These are phyloP conservation scores for Anthoscopus minutus DNA, from an alignment of 2,113 vertebrate genomes.

Conservation along the genomic window DNA sequence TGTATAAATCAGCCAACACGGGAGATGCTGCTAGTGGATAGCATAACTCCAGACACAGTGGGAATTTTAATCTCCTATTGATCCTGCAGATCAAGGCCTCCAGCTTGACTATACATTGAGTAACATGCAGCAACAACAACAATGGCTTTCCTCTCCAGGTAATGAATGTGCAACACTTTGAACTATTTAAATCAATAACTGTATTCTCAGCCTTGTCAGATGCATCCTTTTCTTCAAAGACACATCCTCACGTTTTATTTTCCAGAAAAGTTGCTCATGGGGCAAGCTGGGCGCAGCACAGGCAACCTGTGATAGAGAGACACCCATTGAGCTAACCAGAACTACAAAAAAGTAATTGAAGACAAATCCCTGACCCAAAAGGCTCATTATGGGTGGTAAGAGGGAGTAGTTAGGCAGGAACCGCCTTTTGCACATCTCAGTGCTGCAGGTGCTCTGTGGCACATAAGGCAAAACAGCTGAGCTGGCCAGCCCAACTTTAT, in stretches of 20 bases:
- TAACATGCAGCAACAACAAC: not conserved
- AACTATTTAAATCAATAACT: not conserved
- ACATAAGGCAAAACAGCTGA: not conserved
- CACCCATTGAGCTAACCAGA: not conserved
- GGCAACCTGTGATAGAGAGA: not conserved
- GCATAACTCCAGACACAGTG: not conserved
- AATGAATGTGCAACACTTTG: not conserved
- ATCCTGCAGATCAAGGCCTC: not conserved
- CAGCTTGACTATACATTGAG: not conserved
- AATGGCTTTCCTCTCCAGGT: not conserved
- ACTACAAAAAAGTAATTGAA: not conserved
- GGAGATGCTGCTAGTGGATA: not conserved
- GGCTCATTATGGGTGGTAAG: not conserved
- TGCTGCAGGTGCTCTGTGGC: not conserved
- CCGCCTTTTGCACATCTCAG: not conserved
- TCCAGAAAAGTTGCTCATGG: not conserved
- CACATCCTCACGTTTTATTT: not conserved
- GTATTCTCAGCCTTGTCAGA: not conserved
- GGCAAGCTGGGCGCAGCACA: not conserved
- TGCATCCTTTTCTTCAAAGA: not conserved
- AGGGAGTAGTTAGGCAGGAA: not conserved
- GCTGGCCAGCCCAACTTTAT: not conserved
- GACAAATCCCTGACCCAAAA: not conserved
- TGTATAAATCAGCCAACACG: not conserved
- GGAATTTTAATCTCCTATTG: not conserved